Evolutionary conservation across 2,797 vertebrate species (phyloP).

Genomic region (Sarcophilus harrisii): DNA sequence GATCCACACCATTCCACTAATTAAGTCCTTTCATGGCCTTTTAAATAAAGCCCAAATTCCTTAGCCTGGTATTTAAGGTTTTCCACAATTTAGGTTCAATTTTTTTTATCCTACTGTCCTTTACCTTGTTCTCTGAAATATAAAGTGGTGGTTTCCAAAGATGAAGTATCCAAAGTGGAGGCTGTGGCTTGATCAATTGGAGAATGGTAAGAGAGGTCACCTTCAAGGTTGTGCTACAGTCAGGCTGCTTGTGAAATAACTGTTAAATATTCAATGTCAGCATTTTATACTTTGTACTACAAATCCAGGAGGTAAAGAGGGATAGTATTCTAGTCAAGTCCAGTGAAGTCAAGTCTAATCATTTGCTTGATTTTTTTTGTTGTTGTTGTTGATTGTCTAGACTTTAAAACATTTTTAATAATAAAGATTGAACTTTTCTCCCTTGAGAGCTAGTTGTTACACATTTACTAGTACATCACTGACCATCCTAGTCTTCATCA

Average conservation of each 20-base stretch:
- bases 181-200: background rate
- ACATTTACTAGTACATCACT: background rate
- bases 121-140: background rate
- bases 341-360: background rate
- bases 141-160: background rate
- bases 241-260: background rate
- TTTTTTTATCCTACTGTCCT: background rate
- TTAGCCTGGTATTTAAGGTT: background rate
- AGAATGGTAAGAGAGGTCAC: background rate
- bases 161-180: background rate
- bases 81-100: background rate
- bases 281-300: background rate
- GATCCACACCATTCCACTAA: background rate
- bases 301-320: background rate
- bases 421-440: background rate
- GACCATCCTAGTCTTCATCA: background rate
- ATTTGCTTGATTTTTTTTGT: background rate
- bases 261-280: background rate
- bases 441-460: background rate
- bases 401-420: background rate
- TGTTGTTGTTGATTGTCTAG: background rate
- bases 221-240: background rate
- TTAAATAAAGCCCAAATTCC: background rate
- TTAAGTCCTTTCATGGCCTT: background rate
- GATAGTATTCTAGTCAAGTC: background rate